A percentile compares a stretch with the other conserved stretches of the same genome.
phyloP scores from a whole-genome alignment of 2,797 vertebrate genomes.

The Enoplosus armatus region DNA sequence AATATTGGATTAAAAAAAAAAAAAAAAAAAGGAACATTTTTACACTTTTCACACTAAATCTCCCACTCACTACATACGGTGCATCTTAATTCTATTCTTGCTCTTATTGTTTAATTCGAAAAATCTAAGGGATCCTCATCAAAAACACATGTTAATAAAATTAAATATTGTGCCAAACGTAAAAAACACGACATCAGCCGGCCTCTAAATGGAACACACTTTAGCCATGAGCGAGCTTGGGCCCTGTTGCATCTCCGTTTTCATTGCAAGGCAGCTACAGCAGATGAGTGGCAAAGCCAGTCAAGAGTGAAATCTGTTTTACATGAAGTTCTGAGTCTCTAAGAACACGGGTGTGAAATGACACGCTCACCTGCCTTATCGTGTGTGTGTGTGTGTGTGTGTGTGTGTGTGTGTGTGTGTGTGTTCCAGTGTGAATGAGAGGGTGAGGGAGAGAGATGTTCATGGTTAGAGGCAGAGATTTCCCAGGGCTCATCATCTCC shows the following conservation, averaged over 20 bases:
- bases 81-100: no score
- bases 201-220: no score
- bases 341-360: not conserved
- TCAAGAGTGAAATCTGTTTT: not conserved
- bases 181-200: no score
- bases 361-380: not conserved
- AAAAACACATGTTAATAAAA: no score
- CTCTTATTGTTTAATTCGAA: no score
- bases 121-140: no score
- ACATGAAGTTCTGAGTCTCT: not conserved
- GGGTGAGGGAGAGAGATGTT: not conserved
- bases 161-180: no score
- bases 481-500: slow-evolving; percentile 69
- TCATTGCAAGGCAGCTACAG: not conserved
- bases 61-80: no score
- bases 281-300: slow-evolving; percentile 12
- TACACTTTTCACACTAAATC: no score
- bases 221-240: no score
- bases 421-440: not conserved
- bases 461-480: slow-evolving; percentile 30
- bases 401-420: not conserved
- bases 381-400: not conserved
- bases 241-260: not conserved
- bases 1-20: no score
- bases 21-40: no score